These are phyloP conservation scores for Drosophila parthenogenetica DNA, from an alignment of 2,888 invertebrate species.

Conservation along the genomic window DNA sequence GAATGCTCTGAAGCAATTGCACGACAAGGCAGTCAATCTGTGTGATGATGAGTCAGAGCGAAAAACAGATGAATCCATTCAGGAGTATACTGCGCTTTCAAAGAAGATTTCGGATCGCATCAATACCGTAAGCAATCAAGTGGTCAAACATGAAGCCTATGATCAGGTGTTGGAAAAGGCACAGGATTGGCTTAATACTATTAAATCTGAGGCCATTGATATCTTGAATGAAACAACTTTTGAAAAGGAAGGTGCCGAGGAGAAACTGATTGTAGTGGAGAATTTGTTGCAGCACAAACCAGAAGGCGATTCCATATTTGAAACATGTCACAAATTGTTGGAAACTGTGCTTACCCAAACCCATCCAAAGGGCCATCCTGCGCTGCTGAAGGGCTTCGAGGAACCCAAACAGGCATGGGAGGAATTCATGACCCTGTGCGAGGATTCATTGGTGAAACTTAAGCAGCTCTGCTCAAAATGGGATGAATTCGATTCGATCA, in stretches of 20 bases:
- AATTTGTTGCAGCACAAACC: constrained; percentile 90
- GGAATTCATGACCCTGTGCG: constrained; percentile 90
- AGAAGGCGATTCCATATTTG: constrained; percentile 90
- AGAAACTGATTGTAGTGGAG: constrained; percentile 90
- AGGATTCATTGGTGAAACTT: constrained; percentile 89
- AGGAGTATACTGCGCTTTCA: constrained; percentile 89
- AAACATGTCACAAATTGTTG: constrained; percentile 89
- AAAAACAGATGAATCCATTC: constrained; percentile 90
- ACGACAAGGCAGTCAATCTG: constrained; percentile 92
- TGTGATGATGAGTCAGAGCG: constrained; percentile 92
- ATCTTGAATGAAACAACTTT: constrained; percentile 92
- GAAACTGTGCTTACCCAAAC: constrained; percentile 91
- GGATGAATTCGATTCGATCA: constrained; percentile 91
- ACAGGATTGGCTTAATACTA: constrained; percentile 92
- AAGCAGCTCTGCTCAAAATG: constrained; percentile 92
- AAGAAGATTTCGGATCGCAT: constrained; percentile 89
- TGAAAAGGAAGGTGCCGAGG: constrained; percentile 92
- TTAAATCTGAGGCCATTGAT: constrained; percentile 91
- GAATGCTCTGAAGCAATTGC: constrained; percentile 92
- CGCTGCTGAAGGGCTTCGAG: constrained; percentile 90
- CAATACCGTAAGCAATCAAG: constrained; percentile 89
- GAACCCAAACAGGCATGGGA: constrained; percentile 91
- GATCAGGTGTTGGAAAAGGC: constrained; percentile 93
- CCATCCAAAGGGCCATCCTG: constrained; percentile 90
- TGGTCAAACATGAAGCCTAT: constrained; percentile 92